Evolutionary conservation across 30 jellyfish, hydroid and myxozoan species (phyloP), one percentile per base, ranked within the genome.

Genomic region (Aurelia sp.): DNA sequence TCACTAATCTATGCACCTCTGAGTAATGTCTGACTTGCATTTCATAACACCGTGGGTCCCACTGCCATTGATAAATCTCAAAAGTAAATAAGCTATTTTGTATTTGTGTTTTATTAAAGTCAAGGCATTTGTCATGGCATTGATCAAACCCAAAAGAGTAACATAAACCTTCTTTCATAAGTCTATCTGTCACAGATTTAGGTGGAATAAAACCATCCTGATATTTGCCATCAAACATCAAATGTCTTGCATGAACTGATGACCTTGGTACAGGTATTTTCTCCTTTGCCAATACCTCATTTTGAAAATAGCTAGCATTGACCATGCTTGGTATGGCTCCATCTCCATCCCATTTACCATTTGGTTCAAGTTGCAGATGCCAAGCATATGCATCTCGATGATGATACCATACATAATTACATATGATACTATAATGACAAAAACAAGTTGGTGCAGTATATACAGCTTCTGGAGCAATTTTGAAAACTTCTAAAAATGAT

Each of bases 391-490:
- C 76, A 27, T 82, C 69, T 12, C 92, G 92, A 70, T 82, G 86
- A 70, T 47, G 62, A 48, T 82, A 82, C 92, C 92, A 82, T 76
- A 82, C 62, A 22, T 50, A 82, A 55, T 82, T 82, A 40, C 92
- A 82, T 73, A 82, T 68, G 7, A 82, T 71, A 44, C 85, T 67
- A 40, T 65, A 82, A 35, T 82, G 92, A 50, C 92, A 82, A 37
- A 19, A 82, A 33, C 92, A 68, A 33, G 71, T 41, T 50, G 76
- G 7, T 22, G 20, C 78, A 15, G 47, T 66, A 19, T 57, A 53
- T 8, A 70, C 71, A 30, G 76, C 81, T 12, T 35, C 12, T 6
- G 90, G 81, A n/a, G 90, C 90, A 16, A 66, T 21, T 22, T 58
- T 68, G 78, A 82, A 82, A 6, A 82, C 85, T 70, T 82, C 70